These are phyloP conservation scores for Thalassophryne amazonica DNA, from an alignment of 2,797 vertebrate genomes.

Conservation along the genomic window DNA sequence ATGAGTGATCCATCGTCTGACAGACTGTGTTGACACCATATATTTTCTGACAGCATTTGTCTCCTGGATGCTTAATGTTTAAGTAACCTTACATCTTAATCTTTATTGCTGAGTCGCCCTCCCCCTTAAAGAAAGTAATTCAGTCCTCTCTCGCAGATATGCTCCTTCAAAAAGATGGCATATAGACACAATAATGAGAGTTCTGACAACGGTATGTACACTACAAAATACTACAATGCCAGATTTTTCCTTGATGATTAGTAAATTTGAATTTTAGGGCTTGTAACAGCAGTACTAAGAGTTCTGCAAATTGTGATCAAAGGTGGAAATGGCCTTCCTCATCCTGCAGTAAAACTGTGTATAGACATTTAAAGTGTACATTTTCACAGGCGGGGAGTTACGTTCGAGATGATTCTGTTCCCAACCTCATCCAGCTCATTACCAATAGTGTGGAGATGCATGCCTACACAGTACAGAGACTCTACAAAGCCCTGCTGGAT, in stretches of 20 bases:
- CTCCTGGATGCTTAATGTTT: background rate
- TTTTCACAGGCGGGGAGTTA: conserved; percentile 94
- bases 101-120: background rate
- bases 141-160: too few relatives aligned
- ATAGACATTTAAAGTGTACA: background rate
- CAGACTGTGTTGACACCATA: conserved; percentile 76
- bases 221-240: background rate
- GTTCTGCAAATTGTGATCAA: background rate
- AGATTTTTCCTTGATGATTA: conserved; percentile 17
- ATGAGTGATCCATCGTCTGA: conserved; percentile 94
- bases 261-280: conserved; percentile 12
- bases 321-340: background rate
- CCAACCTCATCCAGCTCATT: conserved; percentile 98
- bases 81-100: background rate
- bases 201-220: conserved; percentile 91
- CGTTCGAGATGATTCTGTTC: conserved; percentile 96
- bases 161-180: conserved; percentile 99
- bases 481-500: conserved; percentile 97
- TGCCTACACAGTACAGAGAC: conserved; percentile 97
- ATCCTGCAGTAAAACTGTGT: background rate
- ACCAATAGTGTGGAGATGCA: conserved; percentile 99
- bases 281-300: background rate
- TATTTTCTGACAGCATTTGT: conserved; percentile 80
- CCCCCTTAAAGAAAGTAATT: too few relatives aligned
- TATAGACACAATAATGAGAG: conserved; percentile 99